phyloP scores from a whole-genome alignment of 2,113 vertebrate species.

The Naja naja region DNA sequence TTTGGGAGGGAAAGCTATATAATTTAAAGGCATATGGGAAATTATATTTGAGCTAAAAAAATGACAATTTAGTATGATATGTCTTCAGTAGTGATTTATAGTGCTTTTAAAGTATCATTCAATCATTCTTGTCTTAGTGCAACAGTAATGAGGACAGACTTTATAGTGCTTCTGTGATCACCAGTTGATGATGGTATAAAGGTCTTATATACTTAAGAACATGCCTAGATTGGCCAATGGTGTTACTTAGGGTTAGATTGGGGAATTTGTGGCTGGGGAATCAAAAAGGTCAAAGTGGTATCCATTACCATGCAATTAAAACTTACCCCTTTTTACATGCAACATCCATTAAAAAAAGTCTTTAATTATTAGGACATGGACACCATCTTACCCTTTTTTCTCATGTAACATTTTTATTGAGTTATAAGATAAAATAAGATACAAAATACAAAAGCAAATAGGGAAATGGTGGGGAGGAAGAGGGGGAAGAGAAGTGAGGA shows the following conservation, averaged over 20 bases:
- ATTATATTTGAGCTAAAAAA: not conserved
- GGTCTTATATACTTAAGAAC: not conserved
- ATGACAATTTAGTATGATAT: not conserved
- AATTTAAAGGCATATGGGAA: not conserved
- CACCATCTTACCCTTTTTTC: not conserved
- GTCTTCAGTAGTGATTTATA: not conserved
- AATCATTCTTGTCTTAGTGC: not conserved
- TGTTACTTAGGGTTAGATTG: not conserved
- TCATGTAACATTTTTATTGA: too few relatives aligned
- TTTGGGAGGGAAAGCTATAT: not conserved
- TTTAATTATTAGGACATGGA: not conserved
- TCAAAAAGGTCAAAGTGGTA: not conserved
- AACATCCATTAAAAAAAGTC: not conserved
- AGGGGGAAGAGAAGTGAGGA: too few relatives aligned
- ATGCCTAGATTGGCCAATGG: not conserved
- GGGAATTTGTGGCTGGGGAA: not conserved
- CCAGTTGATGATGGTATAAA: not conserved
- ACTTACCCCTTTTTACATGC: not conserved
- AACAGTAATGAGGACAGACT: not conserved
- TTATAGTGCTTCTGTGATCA: not conserved
- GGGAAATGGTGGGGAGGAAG: too few relatives aligned
- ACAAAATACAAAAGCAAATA: too few relatives aligned
- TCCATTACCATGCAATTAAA: not conserved
- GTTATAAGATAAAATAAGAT: too few relatives aligned
- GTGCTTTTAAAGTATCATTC: not conserved